Conservation (phyloP, 2,797 vertebrate species). For the Cygnus olor region DNA sequence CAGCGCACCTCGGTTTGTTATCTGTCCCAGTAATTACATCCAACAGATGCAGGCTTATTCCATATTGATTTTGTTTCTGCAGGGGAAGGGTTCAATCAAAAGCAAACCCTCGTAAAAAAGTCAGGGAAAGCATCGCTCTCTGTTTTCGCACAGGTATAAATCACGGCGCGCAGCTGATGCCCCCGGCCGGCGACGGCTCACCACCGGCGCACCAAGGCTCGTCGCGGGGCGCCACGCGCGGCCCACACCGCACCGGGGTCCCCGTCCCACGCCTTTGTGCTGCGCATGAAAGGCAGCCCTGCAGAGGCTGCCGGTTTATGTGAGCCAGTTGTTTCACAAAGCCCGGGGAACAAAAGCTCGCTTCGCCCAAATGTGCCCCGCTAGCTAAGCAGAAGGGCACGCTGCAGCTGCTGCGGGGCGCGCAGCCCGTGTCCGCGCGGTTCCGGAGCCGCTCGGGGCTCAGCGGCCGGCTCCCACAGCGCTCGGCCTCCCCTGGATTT, state of each 20-base stretch:
- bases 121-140: neutral
- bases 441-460: neutral
- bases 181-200: too few relatives aligned
- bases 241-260: neutral
- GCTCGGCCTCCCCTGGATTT: neutral
- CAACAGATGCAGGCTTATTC: neutral
- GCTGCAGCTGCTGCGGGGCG: slow-evolving; percentile 1
- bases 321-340: slow-evolving; percentile 26
- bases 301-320: neutral
- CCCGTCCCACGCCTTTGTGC: neutral
- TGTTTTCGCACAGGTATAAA: too few relatives aligned
- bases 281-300: neutral
- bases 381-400: neutral
- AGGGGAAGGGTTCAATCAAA: neutral
- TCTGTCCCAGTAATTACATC: neutral
- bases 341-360: slow-evolving; percentile 61
- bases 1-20: neutral
- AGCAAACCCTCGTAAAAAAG: neutral
- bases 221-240: too few relatives aligned
- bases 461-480: neutral
- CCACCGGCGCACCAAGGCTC: too few relatives aligned
- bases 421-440: neutral
- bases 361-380: neutral
- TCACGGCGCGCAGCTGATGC: too few relatives aligned
- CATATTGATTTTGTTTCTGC: neutral